These are phyloP conservation scores for Leistus spinibarbis DNA, from an alignment of 2,888 invertebrate genomes.

Conservation along the genomic window DNA sequence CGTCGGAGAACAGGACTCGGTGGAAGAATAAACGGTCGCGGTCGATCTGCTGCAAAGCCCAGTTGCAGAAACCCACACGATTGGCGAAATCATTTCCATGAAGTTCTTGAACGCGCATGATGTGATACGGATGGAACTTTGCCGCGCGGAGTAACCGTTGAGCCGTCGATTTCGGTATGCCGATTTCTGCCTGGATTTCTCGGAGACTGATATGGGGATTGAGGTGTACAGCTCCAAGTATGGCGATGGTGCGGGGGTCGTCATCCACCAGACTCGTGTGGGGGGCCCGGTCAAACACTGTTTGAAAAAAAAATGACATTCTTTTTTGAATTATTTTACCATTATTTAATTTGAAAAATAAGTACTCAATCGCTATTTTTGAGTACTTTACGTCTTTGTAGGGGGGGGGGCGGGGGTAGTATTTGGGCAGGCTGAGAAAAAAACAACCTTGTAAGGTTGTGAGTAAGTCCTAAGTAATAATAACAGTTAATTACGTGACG, in stretches of 20 bases:
- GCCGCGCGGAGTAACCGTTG: neutral
- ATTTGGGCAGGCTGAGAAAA: too few relatives aligned
- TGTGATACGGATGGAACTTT: neutral
- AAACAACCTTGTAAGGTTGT: too few relatives aligned
- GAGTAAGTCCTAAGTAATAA: too few relatives aligned
- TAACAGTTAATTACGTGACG: too few relatives aligned
- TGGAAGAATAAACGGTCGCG: neutral
- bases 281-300: too few relatives aligned
- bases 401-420: too few relatives aligned
- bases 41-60: neutral
- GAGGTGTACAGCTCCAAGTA: neutral
- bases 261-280: too few relatives aligned
- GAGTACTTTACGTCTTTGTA: too few relatives aligned
- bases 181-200: neutral
- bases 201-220: constrained; percentile 3
- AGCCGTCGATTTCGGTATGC: neutral
- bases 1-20: neutral
- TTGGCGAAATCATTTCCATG: neutral
- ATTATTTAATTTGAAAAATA: too few relatives aligned
- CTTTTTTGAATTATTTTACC: too few relatives aligned
- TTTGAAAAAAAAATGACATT: too few relatives aligned
- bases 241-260: neutral
- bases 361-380: too few relatives aligned
- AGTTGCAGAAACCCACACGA: neutral
- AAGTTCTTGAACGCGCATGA: neutral